A percentile compares a stretch with the other conserved stretches of the same genome.
phyloP scores from a whole-genome alignment of 30 jellyfish, hydroid and myxozoan species.

The Aurelia sp. region DNA sequence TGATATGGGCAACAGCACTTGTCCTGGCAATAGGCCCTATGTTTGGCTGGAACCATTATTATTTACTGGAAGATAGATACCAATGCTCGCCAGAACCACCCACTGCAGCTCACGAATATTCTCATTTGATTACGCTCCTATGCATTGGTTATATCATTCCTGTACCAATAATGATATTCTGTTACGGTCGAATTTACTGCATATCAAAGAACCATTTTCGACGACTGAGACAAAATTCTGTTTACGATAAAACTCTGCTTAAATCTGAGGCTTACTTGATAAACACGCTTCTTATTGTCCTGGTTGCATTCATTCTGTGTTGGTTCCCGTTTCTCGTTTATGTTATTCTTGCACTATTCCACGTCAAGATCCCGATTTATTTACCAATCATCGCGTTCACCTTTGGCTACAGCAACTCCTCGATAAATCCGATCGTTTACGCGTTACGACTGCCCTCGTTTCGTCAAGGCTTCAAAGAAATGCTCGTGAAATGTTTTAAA shows the following conservation, averaged over 20 bases:
- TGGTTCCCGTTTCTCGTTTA: slow-evolving; percentile 70
- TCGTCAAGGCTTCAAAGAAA: slow-evolving; percentile 61
- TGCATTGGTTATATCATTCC: slow-evolving; percentile 56
- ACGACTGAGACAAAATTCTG: slow-evolving; percentile 44
- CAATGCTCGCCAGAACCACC: slow-evolving; percentile 77
- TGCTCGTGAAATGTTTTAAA: slow-evolving; percentile 8
- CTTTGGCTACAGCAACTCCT: slow-evolving; percentile 64
- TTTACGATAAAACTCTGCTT: slow-evolving; percentile 15
- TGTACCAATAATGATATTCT: slow-evolving; percentile 47
- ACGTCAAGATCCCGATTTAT: slow-evolving; percentile 19
- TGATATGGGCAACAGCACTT: slow-evolving; percentile 58
- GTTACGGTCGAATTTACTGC: slow-evolving; percentile 50
- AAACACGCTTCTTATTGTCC: slow-evolving; percentile 47
- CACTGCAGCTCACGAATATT: background rate
- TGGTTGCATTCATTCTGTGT: slow-evolving; percentile 43
- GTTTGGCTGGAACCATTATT: slow-evolving; percentile 82
- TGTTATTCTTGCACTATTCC: slow-evolving; percentile 19
- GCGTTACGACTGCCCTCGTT: slow-evolving; percentile 67
- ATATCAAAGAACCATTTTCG: slow-evolving; percentile 53
- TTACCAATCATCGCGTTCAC: slow-evolving; percentile 68
- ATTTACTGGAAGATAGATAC: slow-evolving; percentile 30
- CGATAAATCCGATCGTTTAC: slow-evolving; percentile 72
- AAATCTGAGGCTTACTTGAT: slow-evolving; percentile 59
- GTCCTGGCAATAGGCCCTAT: slow-evolving; percentile 80
- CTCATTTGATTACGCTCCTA: slow-evolving; percentile 41